Percentiles rank a stretch among this genome's conserved stretches.
These are phyloP conservation scores for Hippopotamyrus pictus DNA, from an alignment of 2,797 vertebrate genomes.

Conservation along the genomic window DNA sequence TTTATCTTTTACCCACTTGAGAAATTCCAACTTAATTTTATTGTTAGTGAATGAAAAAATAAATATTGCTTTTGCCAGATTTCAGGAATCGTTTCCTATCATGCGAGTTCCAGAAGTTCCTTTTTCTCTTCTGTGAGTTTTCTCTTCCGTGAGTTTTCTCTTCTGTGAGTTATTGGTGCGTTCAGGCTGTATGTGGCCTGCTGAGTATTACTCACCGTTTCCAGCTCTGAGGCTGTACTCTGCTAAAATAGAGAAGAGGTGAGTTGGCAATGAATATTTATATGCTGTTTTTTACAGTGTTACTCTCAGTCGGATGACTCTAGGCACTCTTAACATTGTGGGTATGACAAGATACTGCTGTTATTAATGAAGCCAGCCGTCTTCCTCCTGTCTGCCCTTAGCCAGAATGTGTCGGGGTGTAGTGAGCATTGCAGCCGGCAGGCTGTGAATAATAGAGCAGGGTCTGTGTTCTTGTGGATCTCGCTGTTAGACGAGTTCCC, in stretches of 20 bases:
- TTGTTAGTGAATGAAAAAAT: neutral
- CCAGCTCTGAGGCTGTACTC: neutral
- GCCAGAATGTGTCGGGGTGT: constrained; percentile 49
- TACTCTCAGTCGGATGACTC: constrained; percentile 27
- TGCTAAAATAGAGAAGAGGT: neutral
- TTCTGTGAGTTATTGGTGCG: neutral
- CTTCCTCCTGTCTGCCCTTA: constrained; percentile 57
- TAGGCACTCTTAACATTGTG: constrained; percentile 36
- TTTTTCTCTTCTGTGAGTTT: neutral
- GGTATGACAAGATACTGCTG: constrained; percentile 60
- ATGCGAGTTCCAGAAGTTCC: neutral
- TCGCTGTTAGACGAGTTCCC: constrained; percentile 42
- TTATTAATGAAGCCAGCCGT: constrained; percentile 65
- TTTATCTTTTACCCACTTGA: neutral
- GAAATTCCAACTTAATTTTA: neutral
- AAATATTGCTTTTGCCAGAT: neutral
- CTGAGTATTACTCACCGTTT: constrained; percentile 23
- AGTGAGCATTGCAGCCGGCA: constrained; percentile 47
- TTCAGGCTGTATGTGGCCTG: neutral
- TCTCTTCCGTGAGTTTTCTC: neutral
- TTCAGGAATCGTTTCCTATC: neutral
- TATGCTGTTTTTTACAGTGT: constrained; percentile 24
- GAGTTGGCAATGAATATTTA: neutral
- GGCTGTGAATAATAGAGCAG: constrained; percentile 55
- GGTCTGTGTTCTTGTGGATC: constrained; percentile 46